Evolutionary conservation across 2,888 invertebrate species (phyloP).

Genomic region (Volucella zonaria): DNA sequence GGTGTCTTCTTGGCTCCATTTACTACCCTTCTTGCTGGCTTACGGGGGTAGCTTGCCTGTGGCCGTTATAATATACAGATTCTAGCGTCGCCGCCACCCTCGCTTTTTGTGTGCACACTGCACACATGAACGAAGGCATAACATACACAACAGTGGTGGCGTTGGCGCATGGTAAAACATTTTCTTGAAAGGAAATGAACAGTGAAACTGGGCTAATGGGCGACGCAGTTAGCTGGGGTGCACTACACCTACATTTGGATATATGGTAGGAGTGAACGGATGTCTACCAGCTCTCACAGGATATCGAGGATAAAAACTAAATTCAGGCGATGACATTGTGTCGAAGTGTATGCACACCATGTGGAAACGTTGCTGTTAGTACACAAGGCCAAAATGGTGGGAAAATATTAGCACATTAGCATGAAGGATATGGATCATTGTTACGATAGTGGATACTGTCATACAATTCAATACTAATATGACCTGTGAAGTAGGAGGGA

Average conservation of each 20-base stretch:
- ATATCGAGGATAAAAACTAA: slow-evolving; percentile 36
- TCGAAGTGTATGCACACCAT: slow-evolving; percentile 27
- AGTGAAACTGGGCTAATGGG: slow-evolving; percentile 19
- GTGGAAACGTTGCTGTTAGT: slow-evolving; percentile 24
- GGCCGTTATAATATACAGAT: slow-evolving; percentile 55
- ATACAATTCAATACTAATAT: too few species aligned
- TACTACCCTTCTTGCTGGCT: slow-evolving; percentile 58
- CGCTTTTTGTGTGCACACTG: slow-evolving; percentile 4
- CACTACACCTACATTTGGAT: too few species aligned
- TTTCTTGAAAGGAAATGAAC: slow-evolving; percentile 66
- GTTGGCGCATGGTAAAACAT: slow-evolving; percentile 14
- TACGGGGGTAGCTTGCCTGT: slow-evolving; percentile 9
- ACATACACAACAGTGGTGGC: neutral
- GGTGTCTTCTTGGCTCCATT: slow-evolving; percentile 68
- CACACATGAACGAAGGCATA: neutral
- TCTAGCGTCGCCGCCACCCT: neutral
- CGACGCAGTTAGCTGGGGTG: neutral
- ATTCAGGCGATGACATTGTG: slow-evolving; percentile 14
- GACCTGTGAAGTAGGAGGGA: too few species aligned
- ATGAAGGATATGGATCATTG: slow-evolving; percentile 64
- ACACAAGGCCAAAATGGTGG: slow-evolving; percentile 61
- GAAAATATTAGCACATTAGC: slow-evolving; percentile 68
- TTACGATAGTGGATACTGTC: slow-evolving; percentile 14
- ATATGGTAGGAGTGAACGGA: neutral
- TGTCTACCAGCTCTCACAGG: slow-evolving; percentile 32